Percentiles rank a stretch among this genome's conserved stretches.
phyloP scores from a whole-genome alignment of 2,888 invertebrate species.

The Plagiodera versicolora region DNA sequence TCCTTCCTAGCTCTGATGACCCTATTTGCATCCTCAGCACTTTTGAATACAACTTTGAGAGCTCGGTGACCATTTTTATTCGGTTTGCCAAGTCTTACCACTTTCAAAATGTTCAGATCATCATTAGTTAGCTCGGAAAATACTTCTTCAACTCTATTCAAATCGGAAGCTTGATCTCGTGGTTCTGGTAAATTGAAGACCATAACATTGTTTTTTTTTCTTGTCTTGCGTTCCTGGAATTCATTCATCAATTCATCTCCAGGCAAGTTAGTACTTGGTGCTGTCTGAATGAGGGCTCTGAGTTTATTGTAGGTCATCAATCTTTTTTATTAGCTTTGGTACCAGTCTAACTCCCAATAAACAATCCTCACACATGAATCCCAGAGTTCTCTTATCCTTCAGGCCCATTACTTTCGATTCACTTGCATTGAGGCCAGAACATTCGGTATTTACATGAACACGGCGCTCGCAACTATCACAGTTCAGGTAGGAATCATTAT shows the following conservation, averaged over 20 bases:
- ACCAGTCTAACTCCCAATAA: background rate
- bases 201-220: slow-evolving; percentile 4
- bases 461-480: too few relatives aligned
- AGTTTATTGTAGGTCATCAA: slow-evolving; percentile 4
- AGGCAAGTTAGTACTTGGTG: background rate
- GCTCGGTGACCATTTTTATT: background rate
- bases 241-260: background rate
- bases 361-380: background rate
- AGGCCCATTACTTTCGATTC: too few relatives aligned
- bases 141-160: background rate
- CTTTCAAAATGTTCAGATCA: background rate
- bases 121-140: background rate
- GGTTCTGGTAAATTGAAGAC: too few relatives aligned
- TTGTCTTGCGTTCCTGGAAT: background rate
- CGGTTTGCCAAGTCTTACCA: background rate
- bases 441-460: too few relatives aligned
- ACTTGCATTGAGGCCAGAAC: too few relatives aligned
- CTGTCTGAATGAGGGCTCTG: background rate
- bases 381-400: background rate
- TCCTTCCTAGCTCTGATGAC: background rate
- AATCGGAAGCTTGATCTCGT: background rate
- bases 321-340: slow-evolving; percentile 6
- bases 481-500: too few relatives aligned
- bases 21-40: background rate
- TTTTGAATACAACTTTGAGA: slow-evolving; percentile 6